These are phyloP conservation scores for Stenurella melanura DNA, from an alignment of 2,888 invertebrate species.

Conservation along the genomic window DNA sequence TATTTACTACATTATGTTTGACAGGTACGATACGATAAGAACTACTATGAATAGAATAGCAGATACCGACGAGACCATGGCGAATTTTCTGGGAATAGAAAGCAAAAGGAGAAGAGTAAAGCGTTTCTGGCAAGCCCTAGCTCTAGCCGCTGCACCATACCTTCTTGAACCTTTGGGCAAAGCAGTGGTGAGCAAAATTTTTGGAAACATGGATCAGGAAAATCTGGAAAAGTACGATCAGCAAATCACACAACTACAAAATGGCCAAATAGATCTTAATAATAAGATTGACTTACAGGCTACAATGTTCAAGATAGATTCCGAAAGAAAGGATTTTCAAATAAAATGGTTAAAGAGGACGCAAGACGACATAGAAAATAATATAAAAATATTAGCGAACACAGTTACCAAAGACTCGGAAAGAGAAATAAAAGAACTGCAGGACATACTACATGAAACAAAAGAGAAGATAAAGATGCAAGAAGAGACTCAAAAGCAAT, in stretches of 20 bases:
- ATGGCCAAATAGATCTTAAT: constrained; percentile 27
- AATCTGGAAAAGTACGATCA: constrained; percentile 22
- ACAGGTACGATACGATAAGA: constrained; percentile 30
- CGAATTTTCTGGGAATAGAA: constrained; percentile 40
- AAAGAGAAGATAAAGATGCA: constrained; percentile 32
- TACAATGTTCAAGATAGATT: constrained; percentile 38
- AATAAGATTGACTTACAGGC: constrained; percentile 32
- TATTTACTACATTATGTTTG: constrained; percentile 24
- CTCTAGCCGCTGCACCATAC: neutral
- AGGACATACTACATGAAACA: constrained; percentile 36
- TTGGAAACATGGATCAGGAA: constrained; percentile 5
- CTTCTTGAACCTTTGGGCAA: constrained; percentile 30
- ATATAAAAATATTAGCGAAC: constrained; percentile 16
- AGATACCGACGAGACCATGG: constrained; percentile 37
- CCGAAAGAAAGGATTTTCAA: constrained; percentile 37
- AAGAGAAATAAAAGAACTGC: constrained; percentile 28
- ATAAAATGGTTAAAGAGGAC: constrained; percentile 34
- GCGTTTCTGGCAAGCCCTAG: constrained; percentile 31
- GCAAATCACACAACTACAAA: constrained; percentile 26
- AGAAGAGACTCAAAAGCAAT: constrained; percentile 29
- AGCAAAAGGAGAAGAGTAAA: constrained; percentile 21
- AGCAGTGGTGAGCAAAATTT: constrained; percentile 20
- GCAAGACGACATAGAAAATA: constrained; percentile 32
- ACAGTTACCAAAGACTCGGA: constrained; percentile 24
- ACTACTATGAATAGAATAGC: constrained; percentile 35